Evolutionary conservation across 2,888 invertebrate species (phyloP), one percentile per base, ranked within the genome.

Genomic region (Fragum fragum): DNA sequence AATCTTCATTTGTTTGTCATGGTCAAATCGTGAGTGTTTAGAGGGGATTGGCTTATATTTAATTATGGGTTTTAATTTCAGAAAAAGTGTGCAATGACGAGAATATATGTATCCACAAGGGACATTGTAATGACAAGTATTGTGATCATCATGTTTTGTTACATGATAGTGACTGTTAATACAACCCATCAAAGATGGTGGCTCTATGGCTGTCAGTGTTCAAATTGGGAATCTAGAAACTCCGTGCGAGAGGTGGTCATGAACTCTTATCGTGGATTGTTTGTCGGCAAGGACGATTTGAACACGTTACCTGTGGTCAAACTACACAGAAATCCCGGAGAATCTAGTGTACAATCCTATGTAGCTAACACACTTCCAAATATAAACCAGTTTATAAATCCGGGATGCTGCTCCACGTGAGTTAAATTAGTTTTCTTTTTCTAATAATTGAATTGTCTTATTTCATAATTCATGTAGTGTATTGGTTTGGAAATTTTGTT

Each of bases 261-360:
- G 80, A 86, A 76, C 71, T 87, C 87, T 55, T 89, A 88, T 57
- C 73, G 86, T 11, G 89, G 89, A 75, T 74, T 89, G 1, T 86
- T 89, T 55, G 81, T 89, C 1, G 86, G 83, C n/a, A 83, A 83
- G 29, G 77, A 83, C 55, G 86, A 87, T 47, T 63, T 89, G 14
- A 63, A 32, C 6, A 73, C 73, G 16, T 55, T 89, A 59, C 89
- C 89, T 18, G 87, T 89, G 1, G 86, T 89, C 0, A 89, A 89
- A 69, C 81, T 86, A 21, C 83, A 86, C 42, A 73, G 77, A 47
- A 86, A 86, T 63, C 83, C 83, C 0, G 86, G 83, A 1, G 86
- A 86, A 39, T 63, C 79, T 0, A 79, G 55, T 53, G 73, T 83
- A 29, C 79, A 79, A 52, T 86, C 86, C 1, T 86, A 86, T 57